Base-by-base conservation (phyloP, 2,113 vertebrate species). In the Callorhinus ursinus region DNA sequence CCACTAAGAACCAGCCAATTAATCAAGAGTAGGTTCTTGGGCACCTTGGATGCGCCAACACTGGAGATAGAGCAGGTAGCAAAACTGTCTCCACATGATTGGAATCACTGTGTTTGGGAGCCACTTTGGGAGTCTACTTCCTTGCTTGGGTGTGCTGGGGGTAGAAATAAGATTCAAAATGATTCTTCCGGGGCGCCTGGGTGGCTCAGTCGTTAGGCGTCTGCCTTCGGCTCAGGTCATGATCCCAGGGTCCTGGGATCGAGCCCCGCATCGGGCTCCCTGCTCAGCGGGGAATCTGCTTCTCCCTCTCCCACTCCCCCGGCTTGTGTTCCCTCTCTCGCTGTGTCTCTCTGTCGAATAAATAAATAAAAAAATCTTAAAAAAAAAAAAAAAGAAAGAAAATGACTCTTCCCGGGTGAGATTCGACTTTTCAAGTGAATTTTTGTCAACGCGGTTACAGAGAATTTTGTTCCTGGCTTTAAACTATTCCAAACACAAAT, bases 401-500 rank as follows among this genome's bases (percentile, higher is more conserved):
- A 69, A 92, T 26, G 67, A 90, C 26, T 83, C 19, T 7, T 69
- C 77, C n/a, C 49, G 39, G 85, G 19, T 63, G 71, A 86, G 71
- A 95, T 83, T 86, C 4, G 26, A 79, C 85, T 89, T 90, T 81
- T 61, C 81, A 87, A 88, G 53, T 36, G 42, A 93, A 80, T 85
- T 86, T 86, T 8, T 83, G n/a, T 83, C 83, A 89, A 93, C 46
- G 82, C 1, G 9, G 18, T 89, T 77, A 93, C 8, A 95, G 53
- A n/a, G 63, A 91, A 91, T 93, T 82, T 46, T 76, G 86, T 88
- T 90, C 11, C 67, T 82, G 69, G 72, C 82, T 92, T 96, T 90
- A 67, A 88, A 83, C 55, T 77, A 51, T 53, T 86, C 90, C 92
- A 91, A 96, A 88, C 39, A 90, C 53, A 87, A 61, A 91, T 86